phyloP scores from a whole-genome alignment of 2,888 invertebrate species.

The Nomada ruficornis region DNA sequence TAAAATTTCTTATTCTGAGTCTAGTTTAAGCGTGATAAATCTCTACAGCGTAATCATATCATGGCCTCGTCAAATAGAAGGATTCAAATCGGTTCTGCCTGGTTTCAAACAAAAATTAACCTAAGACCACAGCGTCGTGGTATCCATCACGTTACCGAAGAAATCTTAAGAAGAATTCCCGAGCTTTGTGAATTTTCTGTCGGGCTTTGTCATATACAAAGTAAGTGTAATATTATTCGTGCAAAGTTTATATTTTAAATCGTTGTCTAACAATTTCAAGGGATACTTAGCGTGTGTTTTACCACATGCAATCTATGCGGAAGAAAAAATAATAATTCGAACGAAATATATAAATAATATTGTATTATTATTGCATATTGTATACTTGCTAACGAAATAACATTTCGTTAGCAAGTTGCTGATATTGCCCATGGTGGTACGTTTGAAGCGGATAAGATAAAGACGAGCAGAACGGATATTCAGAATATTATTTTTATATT shows the following conservation, averaged over 20 bases:
- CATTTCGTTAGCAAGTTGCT: no score
- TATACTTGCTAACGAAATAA: neutral
- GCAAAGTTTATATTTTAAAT: neutral
- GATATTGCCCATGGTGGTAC: neutral
- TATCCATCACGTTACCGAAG: constrained; percentile 98
- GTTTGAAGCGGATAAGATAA: neutral
- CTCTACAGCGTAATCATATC: constrained; percentile 73
- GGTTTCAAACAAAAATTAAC: constrained; percentile 99
- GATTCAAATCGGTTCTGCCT: constrained; percentile 97
- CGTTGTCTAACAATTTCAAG: neutral
- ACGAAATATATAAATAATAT: neutral
- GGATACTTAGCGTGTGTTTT: neutral
- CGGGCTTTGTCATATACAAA: constrained; percentile 98
- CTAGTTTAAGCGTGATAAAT: constrained; percentile 50
- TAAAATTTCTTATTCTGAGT: constrained; percentile 40
- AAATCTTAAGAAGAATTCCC: constrained; percentile 96
- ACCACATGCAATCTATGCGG: neutral
- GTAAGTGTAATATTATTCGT: constrained; percentile 87
- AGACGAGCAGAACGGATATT: neutral
- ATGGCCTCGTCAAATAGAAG: constrained; percentile 94
- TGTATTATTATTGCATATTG: neutral
- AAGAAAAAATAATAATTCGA: neutral
- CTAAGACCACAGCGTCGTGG: constrained; percentile 98
- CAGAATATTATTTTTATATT: no score
- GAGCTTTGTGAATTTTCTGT: constrained; percentile 97